A percentile compares a stretch with the other conserved stretches of the same genome.
Evolutionary conservation across 2,113 vertebrate species (phyloP).

Genomic region (Pipa parva): DNA sequence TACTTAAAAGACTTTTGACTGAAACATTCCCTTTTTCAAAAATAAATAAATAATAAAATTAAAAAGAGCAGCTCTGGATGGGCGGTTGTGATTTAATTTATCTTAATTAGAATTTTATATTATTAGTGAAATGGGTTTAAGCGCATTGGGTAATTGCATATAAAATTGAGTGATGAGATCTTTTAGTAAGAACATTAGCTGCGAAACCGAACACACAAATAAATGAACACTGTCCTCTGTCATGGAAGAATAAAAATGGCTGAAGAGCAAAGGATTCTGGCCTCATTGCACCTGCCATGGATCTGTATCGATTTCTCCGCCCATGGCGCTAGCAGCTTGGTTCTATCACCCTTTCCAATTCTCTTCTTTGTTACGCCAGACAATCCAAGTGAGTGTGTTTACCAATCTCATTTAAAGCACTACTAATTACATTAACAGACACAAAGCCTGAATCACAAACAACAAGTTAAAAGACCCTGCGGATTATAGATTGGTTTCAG

Average conservation of each 20-base stretch:
- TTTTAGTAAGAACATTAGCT: neutral
- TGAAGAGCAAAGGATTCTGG: no score
- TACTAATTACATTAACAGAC: constrained; percentile 43
- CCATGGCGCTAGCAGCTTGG: neutral
- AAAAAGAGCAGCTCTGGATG: neutral
- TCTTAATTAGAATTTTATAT: constrained; percentile 15
- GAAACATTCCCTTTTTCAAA: neutral
- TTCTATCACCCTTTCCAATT: neutral
- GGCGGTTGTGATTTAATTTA: neutral
- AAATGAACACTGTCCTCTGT: neutral
- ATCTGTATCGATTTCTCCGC: neutral
- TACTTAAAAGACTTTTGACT: neutral
- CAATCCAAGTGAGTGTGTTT: neutral
- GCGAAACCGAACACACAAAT: neutral
- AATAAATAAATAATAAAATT: neutral
- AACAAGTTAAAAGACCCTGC: constrained; percentile 30
- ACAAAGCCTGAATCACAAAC: constrained; percentile 22
- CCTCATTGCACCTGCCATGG: neutral
- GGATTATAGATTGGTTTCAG: constrained; percentile 10
- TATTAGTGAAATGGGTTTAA: neutral
- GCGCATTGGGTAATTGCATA: neutral
- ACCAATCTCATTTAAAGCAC: constrained; percentile 23
- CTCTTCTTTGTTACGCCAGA: constrained; percentile 21
- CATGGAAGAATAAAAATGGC: neutral
- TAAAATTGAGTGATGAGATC: neutral